A percentile compares a stretch with the other conserved stretches of the same genome.
phyloP scores from a whole-genome alignment of 1,140 invertebrate species.

The Lasioglossum baleicum region DNA sequence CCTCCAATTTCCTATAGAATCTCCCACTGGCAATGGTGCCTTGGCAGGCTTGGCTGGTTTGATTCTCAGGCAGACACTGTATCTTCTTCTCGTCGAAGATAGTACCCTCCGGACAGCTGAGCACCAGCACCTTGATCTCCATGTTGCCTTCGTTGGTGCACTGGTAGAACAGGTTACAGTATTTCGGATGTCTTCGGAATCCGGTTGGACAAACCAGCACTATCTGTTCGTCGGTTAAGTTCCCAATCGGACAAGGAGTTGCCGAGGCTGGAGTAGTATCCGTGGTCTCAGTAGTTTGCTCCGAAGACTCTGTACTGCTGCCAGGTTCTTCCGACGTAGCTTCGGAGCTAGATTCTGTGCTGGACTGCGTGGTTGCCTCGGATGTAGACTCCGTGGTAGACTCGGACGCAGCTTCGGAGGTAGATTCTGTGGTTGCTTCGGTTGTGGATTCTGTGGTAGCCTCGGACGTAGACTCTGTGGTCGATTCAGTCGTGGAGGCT shows the following conservation, averaged over 20 bases:
- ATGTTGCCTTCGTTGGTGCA: slow-evolving; percentile 84
- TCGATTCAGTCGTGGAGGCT: slow-evolving; percentile 20
- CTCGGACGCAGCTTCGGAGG: slow-evolving; percentile 16
- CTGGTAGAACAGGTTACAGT: slow-evolving; percentile 92
- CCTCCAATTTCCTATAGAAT: slow-evolving; percentile 80
- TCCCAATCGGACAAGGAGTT: slow-evolving; percentile 67
- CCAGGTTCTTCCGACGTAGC: slow-evolving; percentile 29
- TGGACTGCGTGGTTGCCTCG: slow-evolving; percentile 31
- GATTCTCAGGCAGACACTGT: slow-evolving; percentile 84
- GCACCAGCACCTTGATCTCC: slow-evolving; percentile 86
- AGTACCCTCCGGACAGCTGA: slow-evolving; percentile 88
- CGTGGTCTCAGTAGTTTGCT: slow-evolving; percentile 54
- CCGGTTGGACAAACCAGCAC: slow-evolving; percentile 88
- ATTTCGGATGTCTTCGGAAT: slow-evolving; percentile 89
- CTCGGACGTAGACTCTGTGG: slow-evolving; percentile 24
- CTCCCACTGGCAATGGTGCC: slow-evolving; percentile 80
- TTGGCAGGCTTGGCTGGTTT: slow-evolving; percentile 81
- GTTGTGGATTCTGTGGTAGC: slow-evolving; percentile 33
- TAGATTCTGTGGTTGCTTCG: slow-evolving; percentile 2
- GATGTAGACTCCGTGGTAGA: slow-evolving; percentile 33
- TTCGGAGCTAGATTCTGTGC: background rate
- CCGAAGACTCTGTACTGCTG: slow-evolving; percentile 57
- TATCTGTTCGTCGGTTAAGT: slow-evolving; percentile 83
- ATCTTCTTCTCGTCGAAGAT: slow-evolving; percentile 87
- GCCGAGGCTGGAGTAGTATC: slow-evolving; percentile 43